A percentile compares a stretch with the other conserved stretches of the same genome.
Conservation (phyloP, 2,888 invertebrate genomes). For the Vannuccia rotundouncinata region DNA sequence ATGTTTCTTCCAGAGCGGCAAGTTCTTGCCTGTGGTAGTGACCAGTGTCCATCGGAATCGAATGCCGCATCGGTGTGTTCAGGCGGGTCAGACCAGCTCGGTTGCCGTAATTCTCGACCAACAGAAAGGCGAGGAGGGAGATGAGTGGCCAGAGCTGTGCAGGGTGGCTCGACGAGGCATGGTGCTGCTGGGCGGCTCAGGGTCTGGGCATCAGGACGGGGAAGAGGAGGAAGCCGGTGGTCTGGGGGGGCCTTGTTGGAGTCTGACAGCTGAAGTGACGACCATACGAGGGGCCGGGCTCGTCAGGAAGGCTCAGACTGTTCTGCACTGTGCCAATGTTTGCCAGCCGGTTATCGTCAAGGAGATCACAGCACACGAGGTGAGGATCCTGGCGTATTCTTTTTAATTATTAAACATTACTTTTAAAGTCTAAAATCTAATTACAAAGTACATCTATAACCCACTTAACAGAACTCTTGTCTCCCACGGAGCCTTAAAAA, state of each 20-base stretch:
- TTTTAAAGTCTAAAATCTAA: no score
- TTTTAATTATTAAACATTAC: no score
- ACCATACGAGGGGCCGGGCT: neutral
- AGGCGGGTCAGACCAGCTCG: conserved; percentile 83
- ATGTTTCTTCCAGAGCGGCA: conserved; percentile 49
- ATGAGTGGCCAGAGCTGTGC: neutral
- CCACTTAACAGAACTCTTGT: no score
- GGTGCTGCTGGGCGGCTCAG: neutral
- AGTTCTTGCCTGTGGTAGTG: conserved; percentile 69
- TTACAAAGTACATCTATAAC: no score
- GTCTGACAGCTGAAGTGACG: neutral
- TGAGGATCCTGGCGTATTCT: no score
- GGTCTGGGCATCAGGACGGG: neutral
- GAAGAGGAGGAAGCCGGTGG: neutral
- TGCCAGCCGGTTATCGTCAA: neutral
- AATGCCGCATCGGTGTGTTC: conserved; percentile 76
- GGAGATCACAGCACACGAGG: neutral
- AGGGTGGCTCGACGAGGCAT: neutral
- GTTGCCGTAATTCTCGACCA: conserved; percentile 58
- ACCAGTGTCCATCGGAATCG: conserved; percentile 84
- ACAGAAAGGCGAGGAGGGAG: neutral
- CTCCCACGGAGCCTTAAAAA: no score
- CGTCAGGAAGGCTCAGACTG: neutral
- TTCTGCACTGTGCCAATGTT: conserved; percentile 1
- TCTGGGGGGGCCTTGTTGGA: neutral